Conservation (phyloP, 2,888 invertebrate genomes). For the Pollenia angustigena region DNA sequence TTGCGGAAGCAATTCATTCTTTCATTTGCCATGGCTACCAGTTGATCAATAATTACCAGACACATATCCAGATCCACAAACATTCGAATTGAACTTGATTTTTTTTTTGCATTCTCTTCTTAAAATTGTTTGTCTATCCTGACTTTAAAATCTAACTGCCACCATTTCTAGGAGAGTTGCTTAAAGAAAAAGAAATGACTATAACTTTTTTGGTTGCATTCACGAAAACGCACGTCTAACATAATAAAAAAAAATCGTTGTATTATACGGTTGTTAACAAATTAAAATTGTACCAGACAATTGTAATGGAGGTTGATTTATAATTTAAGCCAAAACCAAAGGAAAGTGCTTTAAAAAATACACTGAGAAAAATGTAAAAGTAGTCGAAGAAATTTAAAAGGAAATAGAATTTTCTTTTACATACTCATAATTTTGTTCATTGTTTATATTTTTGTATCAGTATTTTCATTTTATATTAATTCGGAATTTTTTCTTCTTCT, state of each 20-base stretch:
- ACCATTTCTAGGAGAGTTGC: conserved; percentile 33
- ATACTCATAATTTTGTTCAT: neutral
- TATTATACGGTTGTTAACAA: conserved; percentile 72
- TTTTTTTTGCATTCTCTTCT: neutral
- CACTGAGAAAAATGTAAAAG: conserved; percentile 30
- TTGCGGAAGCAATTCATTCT: conserved; percentile 75
- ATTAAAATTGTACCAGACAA: conserved; percentile 63
- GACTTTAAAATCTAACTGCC: conserved; percentile 40
- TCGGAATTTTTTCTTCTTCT: neutral
- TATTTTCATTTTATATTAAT: neutral
- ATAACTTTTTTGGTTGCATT: conserved; percentile 39
- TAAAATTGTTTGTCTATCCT: conserved; percentile 37
- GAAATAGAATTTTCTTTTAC: too few relatives aligned
- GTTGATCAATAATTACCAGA: conserved; percentile 75
- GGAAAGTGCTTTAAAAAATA: neutral
- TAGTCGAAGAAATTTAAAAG: neutral
- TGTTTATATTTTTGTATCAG: neutral
- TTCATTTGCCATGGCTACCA: conserved; percentile 71
- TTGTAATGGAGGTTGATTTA: conserved; percentile 48
- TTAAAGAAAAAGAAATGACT: conserved; percentile 36
- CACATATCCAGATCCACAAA: conserved; percentile 16
- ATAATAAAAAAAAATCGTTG: conserved; percentile 52
- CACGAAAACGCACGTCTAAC: conserved; percentile 63
- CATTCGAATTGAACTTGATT: conserved; percentile 47
- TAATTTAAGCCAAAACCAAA: conserved; percentile 35